Base-by-base conservation (phyloP, 2,888 invertebrate species). In the Zygaena filipendulae region DNA sequence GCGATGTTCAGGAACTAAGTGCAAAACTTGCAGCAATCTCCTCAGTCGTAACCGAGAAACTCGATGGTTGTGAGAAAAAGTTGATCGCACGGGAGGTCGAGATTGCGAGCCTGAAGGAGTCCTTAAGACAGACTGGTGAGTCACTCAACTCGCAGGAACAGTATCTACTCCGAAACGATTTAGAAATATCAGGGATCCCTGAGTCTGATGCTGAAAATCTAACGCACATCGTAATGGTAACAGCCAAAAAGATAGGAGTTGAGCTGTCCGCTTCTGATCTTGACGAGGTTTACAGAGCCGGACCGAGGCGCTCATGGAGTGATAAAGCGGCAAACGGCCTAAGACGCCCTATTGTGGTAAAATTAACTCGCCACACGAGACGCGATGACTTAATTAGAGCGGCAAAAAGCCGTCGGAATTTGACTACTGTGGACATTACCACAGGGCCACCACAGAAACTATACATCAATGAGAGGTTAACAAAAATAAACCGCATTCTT, bases 401-500 rank as follows among this genome's bases (percentile, higher is more conserved):
- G 6, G 23, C 4, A 8, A 27, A 31, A 13, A 5, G 7, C 7
- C 12, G 23, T 10, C 16, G 13, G n/a, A 31, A 13, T 8, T 10
- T 26, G 3, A 22, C 5, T 9, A 31, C 22, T 3, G 14, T n/a
- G 2, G 28, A 32, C 13, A 14, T 28, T 7, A 11, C 10, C 3
- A 9, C 14, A 13, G 21, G 25, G 4, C 2, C 3, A 9, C n/a
- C 27, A 1, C 25, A 12, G 11, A 30, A 30, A 27, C 14, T 30
- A 7, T 28, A 25, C 11, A 11, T 25, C 10, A 30, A 34, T 10
- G 30, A 34, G 21, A 23, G 30, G 13, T 23, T 30, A n/a, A 28
- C 25, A 13, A 22, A 25, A 11, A 18, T 23, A n/a, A 21, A 22
- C 12, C 12, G 30, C 4, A 13, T 16, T 10, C 18, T 35, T 10